A percentile compares a stretch with the other conserved stretches of the same genome.
Evolutionary conservation across 1,140 invertebrate species (phyloP).

Genomic region (Bombus sibiricus): DNA sequence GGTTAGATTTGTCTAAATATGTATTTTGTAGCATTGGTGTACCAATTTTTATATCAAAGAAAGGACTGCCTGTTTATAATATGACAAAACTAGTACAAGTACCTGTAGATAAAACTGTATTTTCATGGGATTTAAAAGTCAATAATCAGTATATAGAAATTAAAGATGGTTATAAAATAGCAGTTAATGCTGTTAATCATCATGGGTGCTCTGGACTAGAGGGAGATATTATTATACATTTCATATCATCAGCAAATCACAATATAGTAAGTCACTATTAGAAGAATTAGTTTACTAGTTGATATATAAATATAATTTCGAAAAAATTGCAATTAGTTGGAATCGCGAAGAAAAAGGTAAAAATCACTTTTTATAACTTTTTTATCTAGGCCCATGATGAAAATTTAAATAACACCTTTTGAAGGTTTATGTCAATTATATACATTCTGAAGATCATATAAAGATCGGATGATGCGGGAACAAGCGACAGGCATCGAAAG

Average conservation of each 20-base stretch:
- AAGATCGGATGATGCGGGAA: no score
- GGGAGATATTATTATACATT: slow-evolving; percentile 57
- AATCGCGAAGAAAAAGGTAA: no score
- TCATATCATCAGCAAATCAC: background rate
- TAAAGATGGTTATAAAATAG: slow-evolving; percentile 65
- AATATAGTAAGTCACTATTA: slow-evolving; percentile 52
- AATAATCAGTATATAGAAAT: slow-evolving; percentile 41
- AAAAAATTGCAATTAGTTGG: no score
- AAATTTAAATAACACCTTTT: no score
- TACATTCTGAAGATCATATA: no score
- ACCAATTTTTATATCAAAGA: slow-evolving; percentile 71
- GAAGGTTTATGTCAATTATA: no score
- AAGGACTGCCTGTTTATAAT: slow-evolving; percentile 73
- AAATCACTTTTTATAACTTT: no score
- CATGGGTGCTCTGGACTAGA: slow-evolving; percentile 68
- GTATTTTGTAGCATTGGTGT: slow-evolving; percentile 69
- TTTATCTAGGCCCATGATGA: no score
- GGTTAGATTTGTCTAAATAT: slow-evolving; percentile 3
- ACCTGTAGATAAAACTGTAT: slow-evolving; percentile 49
- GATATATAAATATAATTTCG: no score
- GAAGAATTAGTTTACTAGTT: no score
- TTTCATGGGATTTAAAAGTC: slow-evolving; percentile 60
- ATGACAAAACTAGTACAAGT: slow-evolving; percentile 68
- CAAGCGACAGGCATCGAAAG: no score
- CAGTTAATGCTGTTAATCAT: slow-evolving; percentile 67